Conservation (phyloP, 1,140 invertebrate species). For the Halictus rubicundus region DNA sequence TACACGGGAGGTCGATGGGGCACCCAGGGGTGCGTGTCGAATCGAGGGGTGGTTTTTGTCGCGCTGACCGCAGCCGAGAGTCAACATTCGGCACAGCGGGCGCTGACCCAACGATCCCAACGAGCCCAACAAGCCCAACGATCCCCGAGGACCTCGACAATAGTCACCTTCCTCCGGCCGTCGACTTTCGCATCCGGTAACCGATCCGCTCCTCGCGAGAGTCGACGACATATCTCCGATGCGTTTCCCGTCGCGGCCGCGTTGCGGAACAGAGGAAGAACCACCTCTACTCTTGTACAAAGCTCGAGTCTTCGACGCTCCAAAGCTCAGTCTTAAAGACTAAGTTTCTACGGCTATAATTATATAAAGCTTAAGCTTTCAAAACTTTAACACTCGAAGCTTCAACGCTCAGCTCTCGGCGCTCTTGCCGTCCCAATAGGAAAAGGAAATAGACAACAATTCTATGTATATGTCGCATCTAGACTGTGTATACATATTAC, state of each 20-base stretch:
- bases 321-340: too few relatives aligned
- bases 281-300: too few relatives aligned
- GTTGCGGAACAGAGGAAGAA: constrained; percentile 29
- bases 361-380: too few relatives aligned
- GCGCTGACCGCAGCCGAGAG: constrained; percentile 72
- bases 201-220: neutral
- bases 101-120: constrained; percentile 51
- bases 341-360: too few relatives aligned
- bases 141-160: constrained; percentile 46
- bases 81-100: constrained; percentile 74
- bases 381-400: too few relatives aligned
- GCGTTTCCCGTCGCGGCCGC: constrained; percentile 30
- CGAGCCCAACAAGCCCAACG: constrained; percentile 48
- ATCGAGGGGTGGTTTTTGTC: constrained; percentile 75
- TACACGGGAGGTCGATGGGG: constrained; percentile 32
- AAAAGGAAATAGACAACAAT: too few relatives aligned
- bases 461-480: too few relatives aligned
- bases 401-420: too few relatives aligned
- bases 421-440: too few relatives aligned
- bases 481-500: too few relatives aligned
- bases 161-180: constrained; percentile 16
- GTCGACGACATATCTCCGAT: constrained; percentile 19
- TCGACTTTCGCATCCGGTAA: neutral
- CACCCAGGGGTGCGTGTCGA: constrained; percentile 70
- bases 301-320: too few relatives aligned